phyloP scores from a whole-genome alignment of 1,140 invertebrate species.

The Pararge aegeria region DNA sequence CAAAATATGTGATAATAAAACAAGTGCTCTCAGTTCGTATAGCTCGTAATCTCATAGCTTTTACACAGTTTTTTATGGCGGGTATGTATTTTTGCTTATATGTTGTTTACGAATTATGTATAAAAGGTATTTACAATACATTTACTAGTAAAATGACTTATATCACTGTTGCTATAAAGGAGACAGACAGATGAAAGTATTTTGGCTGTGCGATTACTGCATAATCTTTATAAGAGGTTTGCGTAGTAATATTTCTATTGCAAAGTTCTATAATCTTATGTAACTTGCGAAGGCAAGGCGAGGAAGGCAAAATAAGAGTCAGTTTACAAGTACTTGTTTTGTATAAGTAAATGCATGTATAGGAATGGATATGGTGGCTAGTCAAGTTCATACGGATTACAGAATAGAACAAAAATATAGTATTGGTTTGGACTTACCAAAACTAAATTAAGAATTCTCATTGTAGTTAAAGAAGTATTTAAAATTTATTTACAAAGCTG shows the following conservation, averaged over 20 bases:
- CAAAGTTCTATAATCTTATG: too few species aligned
- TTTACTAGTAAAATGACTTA: conserved; percentile 27
- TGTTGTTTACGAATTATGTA: conserved; percentile 32
- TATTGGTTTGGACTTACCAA: neutral
- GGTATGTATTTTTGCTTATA: conserved; percentile 48
- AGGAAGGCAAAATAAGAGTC: too few species aligned
- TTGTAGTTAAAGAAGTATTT: too few species aligned
- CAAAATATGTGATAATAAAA: conserved; percentile 75
- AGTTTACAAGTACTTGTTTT: too few species aligned
- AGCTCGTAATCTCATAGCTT: conserved; percentile 66
- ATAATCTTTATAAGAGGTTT: too few species aligned
- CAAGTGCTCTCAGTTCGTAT: conserved; percentile 72
- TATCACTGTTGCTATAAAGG: too few species aligned
- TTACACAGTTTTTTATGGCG: conserved; percentile 62
- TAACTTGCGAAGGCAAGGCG: too few species aligned
- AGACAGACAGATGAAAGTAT: too few species aligned
- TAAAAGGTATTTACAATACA: conserved; percentile 15
- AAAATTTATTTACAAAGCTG: too few species aligned
- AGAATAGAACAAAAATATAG: conserved; percentile 17
- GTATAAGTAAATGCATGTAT: neutral
- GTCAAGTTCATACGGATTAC: conserved; percentile 31
- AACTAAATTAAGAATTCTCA: neutral
- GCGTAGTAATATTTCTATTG: too few species aligned
- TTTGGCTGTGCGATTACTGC: too few species aligned
- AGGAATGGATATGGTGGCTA: conserved; percentile 37